Conservation (phyloP, 2,888 invertebrate genomes). For the Abrostola tripartita region DNA sequence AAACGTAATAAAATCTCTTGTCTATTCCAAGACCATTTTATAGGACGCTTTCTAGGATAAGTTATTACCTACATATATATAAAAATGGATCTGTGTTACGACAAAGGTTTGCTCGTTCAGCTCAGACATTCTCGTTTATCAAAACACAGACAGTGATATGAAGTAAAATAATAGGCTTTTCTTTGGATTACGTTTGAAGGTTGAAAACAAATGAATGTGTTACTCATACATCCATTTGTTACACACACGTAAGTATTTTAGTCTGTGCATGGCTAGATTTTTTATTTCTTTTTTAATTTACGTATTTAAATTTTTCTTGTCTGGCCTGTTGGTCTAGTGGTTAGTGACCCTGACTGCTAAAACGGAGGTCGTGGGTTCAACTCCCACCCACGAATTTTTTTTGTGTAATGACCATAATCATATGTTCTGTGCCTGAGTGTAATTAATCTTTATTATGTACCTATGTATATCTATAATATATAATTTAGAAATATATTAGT, state of each 20-base stretch:
- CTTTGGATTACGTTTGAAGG: not conserved
- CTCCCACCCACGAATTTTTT: no score
- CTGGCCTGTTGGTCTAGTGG: no score
- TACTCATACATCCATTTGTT: not conserved
- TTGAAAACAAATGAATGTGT: not conserved
- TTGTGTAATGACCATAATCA: no score
- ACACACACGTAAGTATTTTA: not conserved
- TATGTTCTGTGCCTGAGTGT: no score
- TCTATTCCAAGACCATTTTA: not conserved
- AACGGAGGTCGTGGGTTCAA: no score
- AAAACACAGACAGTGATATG: slow-evolving; percentile 9
- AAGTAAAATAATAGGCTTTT: slow-evolving; percentile 16
- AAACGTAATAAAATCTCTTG: not conserved
- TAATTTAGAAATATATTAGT: no score
- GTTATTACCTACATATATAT: slow-evolving; percentile 7
- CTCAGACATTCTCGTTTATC: slow-evolving; percentile 16
- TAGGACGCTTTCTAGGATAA: not conserved
- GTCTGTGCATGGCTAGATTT: no score
- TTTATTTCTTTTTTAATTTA: no score
- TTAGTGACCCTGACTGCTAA: no score
- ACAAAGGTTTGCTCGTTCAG: slow-evolving; percentile 15
- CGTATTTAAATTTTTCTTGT: no score
- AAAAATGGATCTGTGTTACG: slow-evolving; percentile 6
- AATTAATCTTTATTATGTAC: no score
- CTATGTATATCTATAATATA: no score